Evolutionary conservation across 2,113 vertebrate species (phyloP).

Genomic region (Nipponia nippon): DNA sequence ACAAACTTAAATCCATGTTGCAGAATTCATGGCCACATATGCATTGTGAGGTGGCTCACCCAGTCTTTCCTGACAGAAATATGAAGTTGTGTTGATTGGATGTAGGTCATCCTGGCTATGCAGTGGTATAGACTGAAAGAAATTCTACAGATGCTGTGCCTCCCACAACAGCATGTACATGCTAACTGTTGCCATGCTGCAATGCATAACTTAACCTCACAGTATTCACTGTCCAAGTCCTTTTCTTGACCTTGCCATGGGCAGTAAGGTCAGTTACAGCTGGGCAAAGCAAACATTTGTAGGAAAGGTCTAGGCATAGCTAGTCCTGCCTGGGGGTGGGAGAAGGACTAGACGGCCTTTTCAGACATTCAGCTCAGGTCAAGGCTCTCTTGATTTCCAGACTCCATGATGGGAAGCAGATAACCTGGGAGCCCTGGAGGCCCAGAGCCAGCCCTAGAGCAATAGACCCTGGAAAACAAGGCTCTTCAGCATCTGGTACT

Average conservation of each 20-base stretch:
- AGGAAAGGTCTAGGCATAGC: neutral
- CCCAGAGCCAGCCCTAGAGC: neutral
- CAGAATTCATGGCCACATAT: neutral
- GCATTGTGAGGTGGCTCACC: neutral
- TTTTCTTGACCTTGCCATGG: neutral
- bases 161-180: fast-evolving
- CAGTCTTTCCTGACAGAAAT: fast-evolving
- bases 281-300: neutral
- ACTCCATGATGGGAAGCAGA: neutral
- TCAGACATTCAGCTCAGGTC: neutral
- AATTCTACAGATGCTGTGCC: neutral
- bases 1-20: neutral
- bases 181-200: fast-evolving
- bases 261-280: neutral
- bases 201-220: neutral
- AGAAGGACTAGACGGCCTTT: neutral
- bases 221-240: neutral
- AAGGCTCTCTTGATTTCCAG: neutral
- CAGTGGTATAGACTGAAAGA: neutral
- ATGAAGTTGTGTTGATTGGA: neutral
- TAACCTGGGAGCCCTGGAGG: neutral
- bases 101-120: neutral
- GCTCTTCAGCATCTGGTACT: neutral
- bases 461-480: neutral
- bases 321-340: neutral